Percentiles rank a stretch among this genome's conserved stretches.
Conservation (phyloP, 1,140 invertebrate genomes). For the Bicyclus anynana region DNA sequence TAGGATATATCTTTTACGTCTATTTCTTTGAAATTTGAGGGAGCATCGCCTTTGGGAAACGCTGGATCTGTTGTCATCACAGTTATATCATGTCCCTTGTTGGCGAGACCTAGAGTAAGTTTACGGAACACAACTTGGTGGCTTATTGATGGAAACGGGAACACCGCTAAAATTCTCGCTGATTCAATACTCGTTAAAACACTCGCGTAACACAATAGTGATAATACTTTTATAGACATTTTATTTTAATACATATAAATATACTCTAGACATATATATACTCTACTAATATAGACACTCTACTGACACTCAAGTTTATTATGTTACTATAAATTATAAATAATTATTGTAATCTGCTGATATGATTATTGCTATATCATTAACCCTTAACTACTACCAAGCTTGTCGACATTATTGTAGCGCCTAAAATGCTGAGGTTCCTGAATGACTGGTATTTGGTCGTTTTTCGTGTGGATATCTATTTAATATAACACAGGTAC, state of each 20-base stretch:
- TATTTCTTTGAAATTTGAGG: slow-evolving; percentile 37
- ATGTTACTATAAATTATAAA: not conserved
- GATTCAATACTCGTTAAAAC: slow-evolving; percentile 9
- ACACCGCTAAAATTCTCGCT: slow-evolving; percentile 60
- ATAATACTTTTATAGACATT: slow-evolving; percentile 2
- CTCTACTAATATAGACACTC: not conserved
- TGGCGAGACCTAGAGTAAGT: slow-evolving; percentile 31
- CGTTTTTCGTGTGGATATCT: no score
- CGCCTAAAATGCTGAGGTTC: no score
- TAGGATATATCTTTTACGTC: slow-evolving; percentile 35
- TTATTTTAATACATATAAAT: not conserved
- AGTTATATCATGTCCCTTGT: slow-evolving; percentile 39
- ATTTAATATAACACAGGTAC: no score
- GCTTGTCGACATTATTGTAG: no score
- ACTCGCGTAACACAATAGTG: slow-evolving; percentile 1
- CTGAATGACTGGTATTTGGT: no score
- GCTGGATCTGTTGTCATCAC: slow-evolving; percentile 40
- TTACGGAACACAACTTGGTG: slow-evolving; percentile 63
- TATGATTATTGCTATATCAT: not conserved
- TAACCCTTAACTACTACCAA: not conserved
- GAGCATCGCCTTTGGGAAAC: slow-evolving; percentile 17
- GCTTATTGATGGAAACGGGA: slow-evolving; percentile 59
- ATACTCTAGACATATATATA: no score
- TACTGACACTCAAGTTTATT: not conserved
- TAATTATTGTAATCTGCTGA: not conserved